Conservation (phyloP, 2,113 vertebrate genomes). For the Phalacrocorax pelagicus region DNA sequence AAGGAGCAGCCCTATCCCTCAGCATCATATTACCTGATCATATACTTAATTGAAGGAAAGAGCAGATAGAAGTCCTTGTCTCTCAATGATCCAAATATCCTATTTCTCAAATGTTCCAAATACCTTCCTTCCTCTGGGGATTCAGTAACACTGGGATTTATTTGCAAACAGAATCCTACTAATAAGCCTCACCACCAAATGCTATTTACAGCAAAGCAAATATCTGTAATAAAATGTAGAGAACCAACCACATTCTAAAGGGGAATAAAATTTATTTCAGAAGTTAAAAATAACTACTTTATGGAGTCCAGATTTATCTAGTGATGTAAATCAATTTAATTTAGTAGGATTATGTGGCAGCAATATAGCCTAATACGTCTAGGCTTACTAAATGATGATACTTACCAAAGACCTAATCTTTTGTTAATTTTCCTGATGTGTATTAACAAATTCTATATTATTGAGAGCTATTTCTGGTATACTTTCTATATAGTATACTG, state of each 20-base stretch:
- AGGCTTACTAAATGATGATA: neutral
- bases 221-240: neutral
- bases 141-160: neutral
- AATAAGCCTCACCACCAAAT: neutral
- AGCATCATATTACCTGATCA: neutral
- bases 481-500: neutral
- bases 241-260: slow-evolving; percentile 1
- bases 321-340: slow-evolving; percentile 35
- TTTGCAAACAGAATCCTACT: neutral
- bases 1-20: neutral
- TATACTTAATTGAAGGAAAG: neutral
- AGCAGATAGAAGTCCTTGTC: neutral
- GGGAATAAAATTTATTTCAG: neutral
- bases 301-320: neutral
- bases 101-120: neutral
- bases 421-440: neutral
- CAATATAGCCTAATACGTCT: neutral
- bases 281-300: slow-evolving; percentile 5
- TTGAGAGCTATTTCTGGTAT: neutral
- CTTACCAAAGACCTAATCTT: neutral
- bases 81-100: neutral
- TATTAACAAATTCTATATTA: neutral
- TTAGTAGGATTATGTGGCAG: neutral
- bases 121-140: neutral
- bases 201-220: slow-evolving; percentile 5